These are phyloP conservation scores for Thereva nobilitata DNA, from an alignment of 2,888 invertebrate genomes.

Conservation along the genomic window DNA sequence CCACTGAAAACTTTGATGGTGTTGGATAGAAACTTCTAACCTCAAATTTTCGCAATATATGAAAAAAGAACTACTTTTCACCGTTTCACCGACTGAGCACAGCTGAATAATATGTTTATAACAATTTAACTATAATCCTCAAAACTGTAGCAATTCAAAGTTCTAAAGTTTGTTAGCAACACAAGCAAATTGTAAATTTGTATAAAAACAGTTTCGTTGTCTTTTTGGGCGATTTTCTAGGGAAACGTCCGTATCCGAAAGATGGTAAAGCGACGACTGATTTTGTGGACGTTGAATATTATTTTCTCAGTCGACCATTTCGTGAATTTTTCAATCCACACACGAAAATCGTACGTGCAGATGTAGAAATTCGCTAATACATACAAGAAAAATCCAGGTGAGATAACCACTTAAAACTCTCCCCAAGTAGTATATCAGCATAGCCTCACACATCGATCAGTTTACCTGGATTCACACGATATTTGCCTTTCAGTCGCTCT, in stretches of 20 bases:
- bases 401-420: slow-evolving; percentile 35
- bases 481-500: too few relatives aligned
- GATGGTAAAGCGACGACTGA: slow-evolving; percentile 42
- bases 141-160: too few relatives aligned
- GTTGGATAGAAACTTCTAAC: too few relatives aligned
- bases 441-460: slow-evolving; percentile 4
- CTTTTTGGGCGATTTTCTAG: slow-evolving; percentile 3
- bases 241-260: slow-evolving; percentile 35
- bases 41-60: too few relatives aligned
- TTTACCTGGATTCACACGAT: neutral
- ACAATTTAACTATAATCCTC: too few relatives aligned
- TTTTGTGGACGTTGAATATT: slow-evolving; percentile 34
- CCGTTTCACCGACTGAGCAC: too few relatives aligned
- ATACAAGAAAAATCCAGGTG: slow-evolving; percentile 35
- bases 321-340: slow-evolving; percentile 18
- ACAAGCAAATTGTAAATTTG: too few relatives aligned
- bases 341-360: slow-evolving; percentile 3
- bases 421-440: neutral
- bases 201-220: neutral
- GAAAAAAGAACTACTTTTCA: too few relatives aligned
- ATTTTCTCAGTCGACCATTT: slow-evolving; percentile 42
- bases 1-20: too few relatives aligned
- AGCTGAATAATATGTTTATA: too few relatives aligned
- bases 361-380: slow-evolving; percentile 3
- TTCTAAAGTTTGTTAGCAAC: too few relatives aligned